A percentile compares a stretch with the other conserved stretches of the same genome.
These are phyloP conservation scores for Centruroides sculpturatus DNA, from an alignment of 1,140 invertebrate species.

Conservation along the genomic window DNA sequence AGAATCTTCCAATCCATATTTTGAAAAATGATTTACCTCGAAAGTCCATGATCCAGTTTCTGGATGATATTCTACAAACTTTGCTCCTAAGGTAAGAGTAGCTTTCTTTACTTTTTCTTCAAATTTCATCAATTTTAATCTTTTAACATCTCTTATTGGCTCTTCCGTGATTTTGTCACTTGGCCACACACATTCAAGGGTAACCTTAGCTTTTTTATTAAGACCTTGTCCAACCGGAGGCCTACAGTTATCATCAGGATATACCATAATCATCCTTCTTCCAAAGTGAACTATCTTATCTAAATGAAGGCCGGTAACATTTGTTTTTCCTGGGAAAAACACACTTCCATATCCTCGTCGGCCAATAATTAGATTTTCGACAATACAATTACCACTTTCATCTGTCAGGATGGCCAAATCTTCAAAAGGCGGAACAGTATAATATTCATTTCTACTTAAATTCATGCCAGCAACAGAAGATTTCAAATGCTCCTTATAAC, in stretches of 20 bases:
- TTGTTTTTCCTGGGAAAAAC: slow-evolving; percentile 68
- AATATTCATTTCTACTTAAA: slow-evolving; percentile 54
- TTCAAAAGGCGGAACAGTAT: slow-evolving; percentile 63
- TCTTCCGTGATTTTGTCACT: slow-evolving; percentile 64
- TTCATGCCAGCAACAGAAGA: slow-evolving; percentile 27
- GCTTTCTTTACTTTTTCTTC: slow-evolving; percentile 66
- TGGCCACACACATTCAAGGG: slow-evolving; percentile 88
- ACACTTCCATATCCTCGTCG: slow-evolving; percentile 83
- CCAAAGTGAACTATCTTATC: slow-evolving; percentile 64
- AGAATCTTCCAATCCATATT: slow-evolving; percentile 81
- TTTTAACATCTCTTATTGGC: slow-evolving; percentile 60
- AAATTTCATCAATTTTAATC: slow-evolving; percentile 68
- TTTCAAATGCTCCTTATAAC: too few relatives aligned
- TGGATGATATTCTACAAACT: slow-evolving; percentile 87
- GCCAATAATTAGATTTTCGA: slow-evolving; percentile 82
- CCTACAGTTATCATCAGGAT: slow-evolving; percentile 48
- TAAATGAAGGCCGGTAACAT: slow-evolving; percentile 72
- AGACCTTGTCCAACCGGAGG: slow-evolving; percentile 68
- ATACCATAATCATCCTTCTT: slow-evolving; percentile 46
- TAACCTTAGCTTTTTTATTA: slow-evolving; percentile 83
- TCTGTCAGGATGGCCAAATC: slow-evolving; percentile 49
- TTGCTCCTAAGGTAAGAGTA: slow-evolving; percentile 69
- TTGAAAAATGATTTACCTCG: slow-evolving; percentile 89
- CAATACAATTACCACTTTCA: slow-evolving; percentile 56
- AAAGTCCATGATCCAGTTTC: slow-evolving; percentile 81